Base-by-base conservation (phyloP, 1,140 invertebrate species). In the Drosophila varians region DNA sequence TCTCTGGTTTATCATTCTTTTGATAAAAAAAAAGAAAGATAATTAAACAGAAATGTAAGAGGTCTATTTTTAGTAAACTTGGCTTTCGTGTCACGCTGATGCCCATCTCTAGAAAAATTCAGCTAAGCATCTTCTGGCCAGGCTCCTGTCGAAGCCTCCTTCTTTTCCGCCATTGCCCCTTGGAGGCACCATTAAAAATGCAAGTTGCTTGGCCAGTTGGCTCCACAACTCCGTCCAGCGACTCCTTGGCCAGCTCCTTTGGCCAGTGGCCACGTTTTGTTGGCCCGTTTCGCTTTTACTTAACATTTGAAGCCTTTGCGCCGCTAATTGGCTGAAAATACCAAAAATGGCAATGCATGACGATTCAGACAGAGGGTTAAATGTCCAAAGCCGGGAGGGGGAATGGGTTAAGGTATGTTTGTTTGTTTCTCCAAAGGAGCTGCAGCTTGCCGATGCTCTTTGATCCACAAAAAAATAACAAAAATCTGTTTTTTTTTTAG, bases 311-410 rank as follows among this genome's bases (percentile, higher is more conserved):
- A 79, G 75, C 73, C 82, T 89, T 89, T 84, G 86, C 77, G 76
- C 76, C 84, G 77, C 84, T 89, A 89, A 89, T 89, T 89, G 84
- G 84, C 84, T 80, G 77, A 89, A 89, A 89, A 89, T 89, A 89
- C 84, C 84, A 89, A 89, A 89, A 89, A 89, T 84, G 84, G 84
- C 79, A 80, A 87, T 87, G 73, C 77, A 82, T 87, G 77, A 80
- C 73, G 74, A 77, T 43, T 72, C 40, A 47, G 34, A 16, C 3
- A 12, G 34, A 56, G 52, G 51, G 40, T 21, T 4, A 21, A 21
- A 21, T 21, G 21, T 21, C 21, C 21, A 21, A 57, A 31, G 54
- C 25, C 34, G 25, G 31, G 34, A 31, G 28, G 61, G 61, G 26
- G n/a, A 34, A 19, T 36, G 55, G 34, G 42, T 2, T 40, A 38